phyloP scores from a whole-genome alignment of 2,797 vertebrate genomes.

The Hybognathus amarus region DNA sequence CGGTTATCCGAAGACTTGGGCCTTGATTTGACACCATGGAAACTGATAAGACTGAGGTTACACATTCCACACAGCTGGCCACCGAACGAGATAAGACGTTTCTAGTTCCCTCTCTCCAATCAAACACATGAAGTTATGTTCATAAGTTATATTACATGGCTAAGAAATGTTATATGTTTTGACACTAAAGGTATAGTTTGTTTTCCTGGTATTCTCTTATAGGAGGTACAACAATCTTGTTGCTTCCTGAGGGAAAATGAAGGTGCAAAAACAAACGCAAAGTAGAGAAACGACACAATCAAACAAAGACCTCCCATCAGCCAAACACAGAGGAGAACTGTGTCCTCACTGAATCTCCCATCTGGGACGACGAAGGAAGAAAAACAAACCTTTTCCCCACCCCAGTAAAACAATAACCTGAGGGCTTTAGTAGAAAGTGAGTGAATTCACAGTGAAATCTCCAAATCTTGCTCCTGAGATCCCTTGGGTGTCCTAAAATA shows the following conservation, averaged over 20 bases:
- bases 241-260: neutral
- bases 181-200: neutral
- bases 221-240: neutral
- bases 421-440: constrained; percentile 40
- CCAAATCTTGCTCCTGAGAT: constrained; percentile 1
- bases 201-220: neutral
- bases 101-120: constrained; percentile 35
- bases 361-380: constrained; percentile 44
- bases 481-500: neutral
- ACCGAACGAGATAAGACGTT: constrained; percentile 68
- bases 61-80: constrained; percentile 72
- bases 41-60: constrained; percentile 73
- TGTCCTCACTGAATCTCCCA: constrained; percentile 46
- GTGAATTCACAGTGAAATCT: constrained; percentile 34
- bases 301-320: constrained; percentile 17
- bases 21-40: constrained; percentile 72
- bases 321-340: constrained; percentile 30
- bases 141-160: neutral
- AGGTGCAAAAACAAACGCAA: constrained; percentile 23
- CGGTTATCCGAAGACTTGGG: constrained; percentile 61
- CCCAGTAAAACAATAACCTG: constrained; percentile 59
- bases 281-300: constrained; percentile 16
- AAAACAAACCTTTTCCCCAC: constrained; percentile 47
- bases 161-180: neutral
- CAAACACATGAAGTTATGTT: constrained; percentile 6